These are phyloP conservation scores for Hoplostethus atlanticus DNA, from an alignment of 2,797 vertebrate genomes.

Conservation along the genomic window DNA sequence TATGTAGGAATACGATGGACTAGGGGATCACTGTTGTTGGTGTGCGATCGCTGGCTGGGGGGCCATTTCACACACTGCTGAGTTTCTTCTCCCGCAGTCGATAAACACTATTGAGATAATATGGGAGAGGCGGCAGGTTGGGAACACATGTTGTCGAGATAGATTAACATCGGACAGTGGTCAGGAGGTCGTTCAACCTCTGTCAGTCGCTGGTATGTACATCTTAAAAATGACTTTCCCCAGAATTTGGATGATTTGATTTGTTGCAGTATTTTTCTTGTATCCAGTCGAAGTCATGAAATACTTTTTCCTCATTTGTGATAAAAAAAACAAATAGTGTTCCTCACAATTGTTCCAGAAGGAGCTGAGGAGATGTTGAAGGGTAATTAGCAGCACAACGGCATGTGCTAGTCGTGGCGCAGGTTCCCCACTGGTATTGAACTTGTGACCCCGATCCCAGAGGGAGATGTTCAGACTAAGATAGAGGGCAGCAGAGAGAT, in stretches of 20 bases:
- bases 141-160: slow-evolving; percentile 77
- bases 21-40: slow-evolving; percentile 84
- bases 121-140: slow-evolving; percentile 74
- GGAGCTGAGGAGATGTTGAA: slow-evolving; percentile 71
- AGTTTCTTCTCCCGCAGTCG: slow-evolving; percentile 78
- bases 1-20: slow-evolving; percentile 83
- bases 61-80: slow-evolving; percentile 74
- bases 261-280: not conserved
- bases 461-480: slow-evolving; percentile 92
- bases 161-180: slow-evolving; percentile 60
- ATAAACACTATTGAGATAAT: slow-evolving; percentile 82
- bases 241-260: slow-evolving; percentile 1
- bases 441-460: slow-evolving; percentile 93
- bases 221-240: not conserved
- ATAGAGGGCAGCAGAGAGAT: slow-evolving; percentile 95
- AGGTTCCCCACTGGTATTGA: slow-evolving; percentile 92
- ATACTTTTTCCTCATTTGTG: not conserved
- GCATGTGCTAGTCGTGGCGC: slow-evolving; percentile 85
- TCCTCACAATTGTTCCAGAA: slow-evolving; percentile 27
- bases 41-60: slow-evolving; percentile 76
- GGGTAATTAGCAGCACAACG: slow-evolving; percentile 79
- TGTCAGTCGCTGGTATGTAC: not conserved
- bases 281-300: not conserved
- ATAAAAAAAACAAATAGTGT: slow-evolving; percentile 9
- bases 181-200: slow-evolving; percentile 36